Base-by-base conservation (phyloP, 2,888 invertebrate genomes). In the Ophion slaviceki region DNA sequence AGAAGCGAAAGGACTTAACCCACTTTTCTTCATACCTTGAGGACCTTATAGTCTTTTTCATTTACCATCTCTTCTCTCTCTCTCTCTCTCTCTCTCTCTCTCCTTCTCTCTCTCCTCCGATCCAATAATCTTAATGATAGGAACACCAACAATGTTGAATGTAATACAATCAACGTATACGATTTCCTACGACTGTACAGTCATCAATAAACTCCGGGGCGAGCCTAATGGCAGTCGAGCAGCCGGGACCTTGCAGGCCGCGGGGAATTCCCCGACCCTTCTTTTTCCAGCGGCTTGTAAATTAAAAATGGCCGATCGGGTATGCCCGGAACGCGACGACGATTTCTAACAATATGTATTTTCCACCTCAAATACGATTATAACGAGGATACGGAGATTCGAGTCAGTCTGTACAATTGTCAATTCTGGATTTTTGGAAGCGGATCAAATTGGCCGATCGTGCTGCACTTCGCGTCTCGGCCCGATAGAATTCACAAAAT, bases 131-230 rank as follows among this genome's bases (percentile, higher is more conserved):
- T 53, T 53, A 14, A 53, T 14, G 17, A 53, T 53, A 53, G 53
- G 40, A 40, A 40, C 53, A 14, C 4, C 3, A 53, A 53, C 14
- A 14, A 53, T 17, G 5, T 14, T 17, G 17, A 53, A 14, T 17
- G 1, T 53, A 14, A 53, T 17, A 53, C 53, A 14, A 53, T 53
- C 53, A 53, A 53, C 17, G 5, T 53, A 17, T 17, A 14, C 53
- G 14, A 4, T 17, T 53, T 53, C 17, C 53, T 14, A 14, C 45
- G 14, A 45, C 45, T 47, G 14, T 20, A 61, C 36, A 36, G n/a
- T 84, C 82, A 88, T 89, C 86, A 86, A 88, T 83, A 88, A 85
- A 85, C 87, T 85, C 85, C 81, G 85, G 82, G 85, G 6, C 45
- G 87, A 88, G 89, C 86, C 85, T 86, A 80, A 36, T 84, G 83